Conservation (phyloP, 23 tunicate genomes). For the Trididemnum clinides region DNA sequence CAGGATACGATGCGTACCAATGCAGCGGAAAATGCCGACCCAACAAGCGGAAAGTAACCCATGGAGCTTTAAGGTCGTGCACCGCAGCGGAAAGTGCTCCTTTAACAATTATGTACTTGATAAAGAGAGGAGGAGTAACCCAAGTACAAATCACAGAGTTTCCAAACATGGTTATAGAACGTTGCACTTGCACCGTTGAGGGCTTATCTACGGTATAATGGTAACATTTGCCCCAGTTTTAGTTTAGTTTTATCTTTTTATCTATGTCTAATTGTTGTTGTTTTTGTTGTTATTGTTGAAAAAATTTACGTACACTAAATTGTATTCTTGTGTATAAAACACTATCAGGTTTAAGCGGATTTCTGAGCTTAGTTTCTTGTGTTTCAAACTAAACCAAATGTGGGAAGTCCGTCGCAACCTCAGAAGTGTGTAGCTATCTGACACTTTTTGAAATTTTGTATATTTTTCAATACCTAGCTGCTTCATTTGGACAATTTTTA, state of each 20-base stretch:
- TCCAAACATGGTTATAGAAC: slow-evolving; percentile 81
- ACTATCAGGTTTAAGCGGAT: too few species aligned
- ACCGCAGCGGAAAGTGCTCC: slow-evolving; percentile 68
- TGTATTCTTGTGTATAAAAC: too few species aligned
- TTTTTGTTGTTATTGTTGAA: not conserved
- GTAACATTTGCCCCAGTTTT: not conserved
- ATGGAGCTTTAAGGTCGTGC: slow-evolving; percentile 56
- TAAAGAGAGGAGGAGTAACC: slow-evolving; percentile 56
- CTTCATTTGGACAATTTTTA: too few species aligned
- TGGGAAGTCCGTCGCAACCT: too few species aligned
- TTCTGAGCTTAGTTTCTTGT: too few species aligned
- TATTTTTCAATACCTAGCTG: too few species aligned
- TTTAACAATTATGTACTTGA: slow-evolving; percentile 78
- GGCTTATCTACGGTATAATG: slow-evolving; percentile 45
- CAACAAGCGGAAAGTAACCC: slow-evolving; percentile 26
- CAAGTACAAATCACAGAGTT: slow-evolving; percentile 75
- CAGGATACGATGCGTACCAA: slow-evolving; percentile 73
- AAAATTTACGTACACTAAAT: too few species aligned
- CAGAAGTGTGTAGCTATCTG: too few species aligned
- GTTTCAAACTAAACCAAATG: too few species aligned
- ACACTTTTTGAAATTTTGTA: too few species aligned
- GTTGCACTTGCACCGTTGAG: slow-evolving; percentile 74
- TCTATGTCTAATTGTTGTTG: not conserved
- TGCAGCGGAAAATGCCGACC: slow-evolving; percentile 65
- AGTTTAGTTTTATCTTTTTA: not conserved